These are phyloP conservation scores for Papilio helenus DNA, from an alignment of 1,140 invertebrate genomes.

Conservation along the genomic window DNA sequence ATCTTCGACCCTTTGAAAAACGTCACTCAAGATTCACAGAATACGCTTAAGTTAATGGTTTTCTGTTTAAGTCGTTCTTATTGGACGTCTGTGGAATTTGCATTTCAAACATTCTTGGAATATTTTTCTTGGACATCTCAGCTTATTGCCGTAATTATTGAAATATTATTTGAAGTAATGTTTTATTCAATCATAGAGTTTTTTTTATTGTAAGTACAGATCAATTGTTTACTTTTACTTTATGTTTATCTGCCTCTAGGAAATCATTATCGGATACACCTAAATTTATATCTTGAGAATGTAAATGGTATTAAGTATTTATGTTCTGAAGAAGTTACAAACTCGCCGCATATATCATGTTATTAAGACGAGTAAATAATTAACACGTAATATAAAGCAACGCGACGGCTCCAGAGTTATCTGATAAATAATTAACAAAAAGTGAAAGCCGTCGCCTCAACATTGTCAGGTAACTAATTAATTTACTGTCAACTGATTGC, in stretches of 20 bases:
- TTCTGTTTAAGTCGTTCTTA: conserved; percentile 46
- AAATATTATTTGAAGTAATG: neutral
- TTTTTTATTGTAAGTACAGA: neutral
- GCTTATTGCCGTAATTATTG: conserved; percentile 35
- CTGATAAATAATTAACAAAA: conserved; percentile 36
- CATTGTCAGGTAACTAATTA: conserved; percentile 40
- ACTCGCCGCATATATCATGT: neutral
- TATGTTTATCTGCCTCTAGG: neutral
- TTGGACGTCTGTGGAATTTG: conserved; percentile 49
- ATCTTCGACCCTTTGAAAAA: conserved; percentile 68
- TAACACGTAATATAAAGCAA: neutral
- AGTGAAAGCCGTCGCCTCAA: conserved; percentile 32
- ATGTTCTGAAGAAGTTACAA: neutral
- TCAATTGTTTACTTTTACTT: neutral
- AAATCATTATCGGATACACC: neutral
- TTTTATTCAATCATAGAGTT: neutral
- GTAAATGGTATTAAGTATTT: no score
- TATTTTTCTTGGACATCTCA: conserved; percentile 39
- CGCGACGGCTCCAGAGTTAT: conserved; percentile 11
- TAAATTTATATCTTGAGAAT: no score
- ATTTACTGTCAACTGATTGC: conserved; percentile 35
- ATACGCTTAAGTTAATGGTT: conserved; percentile 63
- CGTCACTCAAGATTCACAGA: conserved; percentile 63
- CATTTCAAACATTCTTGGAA: conserved; percentile 47
- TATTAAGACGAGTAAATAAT: neutral